Percentiles rank a stretch among this genome's conserved stretches.
Conservation (phyloP, 2,888 invertebrate species). For the Adelognathus sp. region DNA sequence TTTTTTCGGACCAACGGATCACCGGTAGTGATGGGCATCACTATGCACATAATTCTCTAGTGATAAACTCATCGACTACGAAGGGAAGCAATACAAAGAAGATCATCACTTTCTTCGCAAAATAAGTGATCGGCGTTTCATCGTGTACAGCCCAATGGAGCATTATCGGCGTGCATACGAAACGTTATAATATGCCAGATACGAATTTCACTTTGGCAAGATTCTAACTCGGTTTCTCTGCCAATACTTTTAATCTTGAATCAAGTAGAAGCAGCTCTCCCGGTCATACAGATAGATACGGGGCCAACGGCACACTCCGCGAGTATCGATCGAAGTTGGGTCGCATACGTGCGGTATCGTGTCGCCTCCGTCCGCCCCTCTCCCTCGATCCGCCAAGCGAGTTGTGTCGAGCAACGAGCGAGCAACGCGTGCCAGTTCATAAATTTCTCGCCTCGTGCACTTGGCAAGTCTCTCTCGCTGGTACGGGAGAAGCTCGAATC, state of each 20-base stretch:
- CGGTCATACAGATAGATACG: constrained; percentile 35
- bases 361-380: constrained; percentile 25
- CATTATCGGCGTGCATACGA: not conserved
- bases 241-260: constrained; percentile 28
- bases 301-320: constrained; percentile 30
- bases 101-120: no score
- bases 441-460: constrained; percentile 62
- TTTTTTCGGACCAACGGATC: no score
- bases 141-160: not conserved
- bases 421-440: constrained; percentile 62
- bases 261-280: constrained; percentile 35
- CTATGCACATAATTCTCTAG: no score
- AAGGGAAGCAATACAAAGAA: no score
- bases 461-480: constrained; percentile 56
- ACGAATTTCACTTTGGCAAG: constrained; percentile 48
- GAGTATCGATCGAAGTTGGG: constrained; percentile 44
- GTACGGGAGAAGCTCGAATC: constrained; percentile 40
- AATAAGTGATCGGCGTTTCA: no score
- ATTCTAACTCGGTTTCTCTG: constrained; percentile 52
- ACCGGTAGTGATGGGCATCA: no score
- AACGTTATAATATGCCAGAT: constrained; percentile 40
- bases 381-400: constrained; percentile 20
- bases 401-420: constrained; percentile 42
- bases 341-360: constrained; percentile 51
- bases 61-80: no score